Percentiles rank a stretch among this genome's conserved stretches.
These are phyloP conservation scores for Nomia melanderi DNA, from an alignment of 1,140 invertebrate genomes.

Conservation along the genomic window DNA sequence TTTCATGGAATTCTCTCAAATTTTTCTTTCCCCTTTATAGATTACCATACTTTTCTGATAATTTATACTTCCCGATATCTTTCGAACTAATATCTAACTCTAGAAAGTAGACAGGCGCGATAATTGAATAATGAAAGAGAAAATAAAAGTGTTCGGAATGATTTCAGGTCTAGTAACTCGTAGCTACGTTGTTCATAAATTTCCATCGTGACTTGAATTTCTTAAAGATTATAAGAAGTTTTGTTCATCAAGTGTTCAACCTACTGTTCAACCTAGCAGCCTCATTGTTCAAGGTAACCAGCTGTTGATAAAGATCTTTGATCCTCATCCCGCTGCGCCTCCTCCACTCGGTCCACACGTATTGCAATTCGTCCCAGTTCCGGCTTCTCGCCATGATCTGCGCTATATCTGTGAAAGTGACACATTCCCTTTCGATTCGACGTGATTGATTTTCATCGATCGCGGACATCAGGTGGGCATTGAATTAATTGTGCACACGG, in stretches of 20 bases:
- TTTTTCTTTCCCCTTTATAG: too few species aligned
- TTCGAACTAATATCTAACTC: too few species aligned
- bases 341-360: slow-evolving; percentile 94
- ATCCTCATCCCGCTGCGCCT: slow-evolving; percentile 89
- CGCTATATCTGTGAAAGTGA: slow-evolving; percentile 77
- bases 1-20: too few species aligned
- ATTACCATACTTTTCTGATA: too few species aligned
- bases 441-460: background rate
- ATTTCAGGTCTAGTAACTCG: too few species aligned
- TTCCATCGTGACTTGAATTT: too few species aligned
- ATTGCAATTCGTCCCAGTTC: slow-evolving; percentile 92
- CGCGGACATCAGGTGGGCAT: background rate
- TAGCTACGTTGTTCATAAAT: too few species aligned
- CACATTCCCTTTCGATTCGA: background rate
- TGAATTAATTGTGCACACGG: background rate
- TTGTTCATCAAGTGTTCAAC: slow-evolving; percentile 60
- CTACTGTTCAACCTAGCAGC: slow-evolving; percentile 93
- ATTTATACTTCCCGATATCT: too few species aligned
- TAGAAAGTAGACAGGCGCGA: too few species aligned
- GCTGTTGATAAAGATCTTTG: slow-evolving; percentile 90
- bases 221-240: too few species aligned
- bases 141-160: too few species aligned
- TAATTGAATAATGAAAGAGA: too few species aligned
- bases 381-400: slow-evolving; percentile 85
- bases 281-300: slow-evolving; percentile 92